These are phyloP conservation scores for Merops nubicus DNA, from an alignment of 2,113 vertebrate genomes.

Conservation along the genomic window DNA sequence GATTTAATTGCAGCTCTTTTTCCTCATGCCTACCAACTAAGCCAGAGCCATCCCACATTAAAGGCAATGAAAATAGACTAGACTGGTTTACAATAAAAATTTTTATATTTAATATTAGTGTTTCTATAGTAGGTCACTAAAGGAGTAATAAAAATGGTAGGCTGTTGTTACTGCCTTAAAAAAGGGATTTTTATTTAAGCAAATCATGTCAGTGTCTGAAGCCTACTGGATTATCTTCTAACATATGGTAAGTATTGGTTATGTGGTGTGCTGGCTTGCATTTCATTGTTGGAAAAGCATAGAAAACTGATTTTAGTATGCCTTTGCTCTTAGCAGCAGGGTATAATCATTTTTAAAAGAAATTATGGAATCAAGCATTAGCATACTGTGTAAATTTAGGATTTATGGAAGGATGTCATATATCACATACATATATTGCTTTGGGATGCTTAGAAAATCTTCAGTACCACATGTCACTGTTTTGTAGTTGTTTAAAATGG, in stretches of 20 bases:
- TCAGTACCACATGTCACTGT: constrained; percentile 62
- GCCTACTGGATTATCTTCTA: constrained; percentile 68
- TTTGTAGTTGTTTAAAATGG: constrained; percentile 63
- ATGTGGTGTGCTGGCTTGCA: constrained; percentile 62
- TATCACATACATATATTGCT: constrained; percentile 59
- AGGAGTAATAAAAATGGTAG: constrained; percentile 48
- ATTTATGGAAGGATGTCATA: constrained; percentile 63
- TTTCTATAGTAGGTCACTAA: constrained; percentile 39
- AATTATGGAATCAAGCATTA: constrained; percentile 70
- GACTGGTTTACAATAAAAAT: constrained; percentile 36
- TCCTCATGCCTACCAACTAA: background rate
- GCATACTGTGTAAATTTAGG: constrained; percentile 67
- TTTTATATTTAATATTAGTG: constrained; percentile 47
- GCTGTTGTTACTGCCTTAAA: constrained; percentile 50
- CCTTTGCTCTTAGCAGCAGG: constrained; percentile 69
- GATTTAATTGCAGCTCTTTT: constrained; percentile 50
- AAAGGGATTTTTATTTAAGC: constrained; percentile 59
- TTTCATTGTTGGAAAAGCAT: constrained; percentile 69
- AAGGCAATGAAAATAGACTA: constrained; percentile 14
- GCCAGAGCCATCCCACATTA: background rate
- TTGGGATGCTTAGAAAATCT: constrained; percentile 62
- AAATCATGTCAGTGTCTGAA: constrained; percentile 70
- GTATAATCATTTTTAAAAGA: constrained; percentile 72
- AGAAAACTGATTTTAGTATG: constrained; percentile 72
- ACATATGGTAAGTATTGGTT: constrained; percentile 64